Percentiles rank a stretch among this genome's conserved stretches.
Evolutionary conservation across 2,888 invertebrate genomes (phyloP).

Genomic region (Neoscelio sp.): DNA sequence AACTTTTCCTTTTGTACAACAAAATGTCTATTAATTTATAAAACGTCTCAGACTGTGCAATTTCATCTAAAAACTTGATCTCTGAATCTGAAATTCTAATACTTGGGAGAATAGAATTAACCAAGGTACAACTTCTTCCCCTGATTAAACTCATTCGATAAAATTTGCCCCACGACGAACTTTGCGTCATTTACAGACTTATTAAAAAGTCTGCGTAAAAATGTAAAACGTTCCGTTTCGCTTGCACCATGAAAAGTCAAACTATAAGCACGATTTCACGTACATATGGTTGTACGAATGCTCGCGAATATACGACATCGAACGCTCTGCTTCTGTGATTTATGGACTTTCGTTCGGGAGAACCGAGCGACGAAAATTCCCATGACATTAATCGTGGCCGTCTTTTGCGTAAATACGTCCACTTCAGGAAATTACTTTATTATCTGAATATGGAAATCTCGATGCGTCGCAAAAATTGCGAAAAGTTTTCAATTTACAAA

Average conservation of each 20-base stretch:
- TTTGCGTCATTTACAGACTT: constrained; percentile 20
- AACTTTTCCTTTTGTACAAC: background rate
- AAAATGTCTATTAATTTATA: no score
- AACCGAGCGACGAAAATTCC: constrained; percentile 42
- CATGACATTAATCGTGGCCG: constrained; percentile 31
- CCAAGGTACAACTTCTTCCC: constrained; percentile 17
- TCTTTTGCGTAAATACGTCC: constrained; percentile 44
- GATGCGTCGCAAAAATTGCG: constrained; percentile 2
- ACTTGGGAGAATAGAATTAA: background rate
- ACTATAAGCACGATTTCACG: constrained; percentile 12
- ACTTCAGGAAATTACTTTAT: constrained; percentile 27
- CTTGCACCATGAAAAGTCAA: constrained; percentile 15
- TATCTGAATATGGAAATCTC: constrained; percentile 42
- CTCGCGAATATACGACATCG: constrained; percentile 25
- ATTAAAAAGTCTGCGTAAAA: constrained; percentile 25
- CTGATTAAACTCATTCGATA: constrained; percentile 25
- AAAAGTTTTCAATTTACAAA: constrained; percentile 12
- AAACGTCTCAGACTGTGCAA: no score
- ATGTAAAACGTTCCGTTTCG: background rate
- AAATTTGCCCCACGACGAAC: constrained; percentile 13
- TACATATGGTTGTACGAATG: background rate
- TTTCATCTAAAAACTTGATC: constrained; percentile 7
- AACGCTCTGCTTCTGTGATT: constrained; percentile 52
- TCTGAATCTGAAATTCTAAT: constrained; percentile 13
- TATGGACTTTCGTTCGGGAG: constrained; percentile 42